A percentile compares a stretch with the other conserved stretches of the same genome.
phyloP scores from a whole-genome alignment of 2,888 invertebrate genomes.

The Epirrita christyi region DNA sequence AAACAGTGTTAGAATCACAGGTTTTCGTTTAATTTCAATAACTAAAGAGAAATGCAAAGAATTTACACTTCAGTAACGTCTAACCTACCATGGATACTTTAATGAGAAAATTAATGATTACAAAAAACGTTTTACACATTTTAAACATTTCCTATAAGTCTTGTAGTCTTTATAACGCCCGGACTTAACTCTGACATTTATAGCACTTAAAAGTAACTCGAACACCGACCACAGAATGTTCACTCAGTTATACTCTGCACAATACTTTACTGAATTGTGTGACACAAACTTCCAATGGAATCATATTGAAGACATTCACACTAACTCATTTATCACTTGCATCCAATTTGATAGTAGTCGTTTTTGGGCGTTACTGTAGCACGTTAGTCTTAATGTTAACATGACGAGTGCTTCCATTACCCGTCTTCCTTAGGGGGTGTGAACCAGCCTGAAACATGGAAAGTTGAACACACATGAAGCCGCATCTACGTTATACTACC shows the following conservation, averaged over 20 bases:
- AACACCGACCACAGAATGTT: conserved; percentile 53
- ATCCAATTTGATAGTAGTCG: conserved; percentile 57
- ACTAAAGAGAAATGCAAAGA: conserved; percentile 83
- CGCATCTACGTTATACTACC: too few species aligned
- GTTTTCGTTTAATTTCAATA: conserved; percentile 79
- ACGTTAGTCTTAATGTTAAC: conserved; percentile 71
- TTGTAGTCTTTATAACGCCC: conserved; percentile 80
- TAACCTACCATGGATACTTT: conserved; percentile 78
- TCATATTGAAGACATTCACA: conserved; percentile 57
- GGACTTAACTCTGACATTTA: conserved; percentile 66
- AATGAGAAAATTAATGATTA: conserved; percentile 80
- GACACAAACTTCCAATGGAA: conserved; percentile 54
- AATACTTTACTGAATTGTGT: conserved; percentile 45
- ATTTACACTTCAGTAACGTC: conserved; percentile 80
- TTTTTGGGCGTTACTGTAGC: conserved; percentile 69
- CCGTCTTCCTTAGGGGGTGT: conserved; percentile 96
- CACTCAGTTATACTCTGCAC: conserved; percentile 63
- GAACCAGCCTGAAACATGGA: conserved; percentile 90
- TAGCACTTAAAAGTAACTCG: conserved; percentile 77
- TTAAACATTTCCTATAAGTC: conserved; percentile 83
- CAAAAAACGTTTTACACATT: conserved; percentile 80
- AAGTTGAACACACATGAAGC: too few species aligned
- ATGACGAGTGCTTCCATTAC: conserved; percentile 79
- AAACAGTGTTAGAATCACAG: conserved; percentile 79
- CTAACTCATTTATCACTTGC: conserved; percentile 58